These are phyloP conservation scores for Eubucco bourcierii DNA, from an alignment of 2,113 vertebrate genomes.

Conservation along the genomic window DNA sequence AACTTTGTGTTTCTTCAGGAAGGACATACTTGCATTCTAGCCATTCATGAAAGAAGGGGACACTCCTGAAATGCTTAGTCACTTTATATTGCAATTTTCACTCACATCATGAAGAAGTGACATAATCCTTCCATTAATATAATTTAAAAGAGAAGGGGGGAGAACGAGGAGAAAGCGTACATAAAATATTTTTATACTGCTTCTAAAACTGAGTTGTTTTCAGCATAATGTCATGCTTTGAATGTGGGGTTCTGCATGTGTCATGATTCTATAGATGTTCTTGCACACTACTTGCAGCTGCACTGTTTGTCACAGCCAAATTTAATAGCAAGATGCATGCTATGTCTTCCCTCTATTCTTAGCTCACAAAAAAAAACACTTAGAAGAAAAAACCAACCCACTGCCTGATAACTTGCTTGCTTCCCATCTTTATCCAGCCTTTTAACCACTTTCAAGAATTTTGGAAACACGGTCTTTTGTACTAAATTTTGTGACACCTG, in stretches of 20 bases:
- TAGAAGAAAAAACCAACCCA: not conserved
- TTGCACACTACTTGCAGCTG: slow-evolving; percentile 33
- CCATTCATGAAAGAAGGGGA: not conserved
- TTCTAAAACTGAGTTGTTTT: not conserved
- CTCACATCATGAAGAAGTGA: not conserved
- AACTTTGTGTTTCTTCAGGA: not conserved
- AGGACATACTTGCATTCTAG: not conserved
- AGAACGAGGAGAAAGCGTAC: slow-evolving; percentile 1
- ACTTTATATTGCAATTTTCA: not conserved
- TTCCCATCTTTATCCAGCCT: not conserved
- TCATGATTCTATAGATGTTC: slow-evolving; percentile 49
- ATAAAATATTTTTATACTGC: slow-evolving; percentile 13
- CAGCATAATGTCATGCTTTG: not conserved
- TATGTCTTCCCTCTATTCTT: not conserved
- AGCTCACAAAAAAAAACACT: not conserved
- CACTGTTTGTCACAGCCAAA: not conserved
- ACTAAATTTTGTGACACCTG: not conserved
- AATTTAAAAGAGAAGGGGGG: not conserved
- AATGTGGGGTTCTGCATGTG: not conserved
- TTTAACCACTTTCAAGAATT: not conserved
- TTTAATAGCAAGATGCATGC: slow-evolving; percentile 11
- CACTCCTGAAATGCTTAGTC: slow-evolving; percentile 7
- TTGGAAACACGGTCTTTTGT: not conserved
- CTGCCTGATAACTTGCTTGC: not conserved
- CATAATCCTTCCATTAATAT: not conserved